A percentile compares a stretch with the other conserved stretches of the same genome.
phyloP scores from a whole-genome alignment of 2,113 vertebrate species.

The Potamarius usumacintae region DNA sequence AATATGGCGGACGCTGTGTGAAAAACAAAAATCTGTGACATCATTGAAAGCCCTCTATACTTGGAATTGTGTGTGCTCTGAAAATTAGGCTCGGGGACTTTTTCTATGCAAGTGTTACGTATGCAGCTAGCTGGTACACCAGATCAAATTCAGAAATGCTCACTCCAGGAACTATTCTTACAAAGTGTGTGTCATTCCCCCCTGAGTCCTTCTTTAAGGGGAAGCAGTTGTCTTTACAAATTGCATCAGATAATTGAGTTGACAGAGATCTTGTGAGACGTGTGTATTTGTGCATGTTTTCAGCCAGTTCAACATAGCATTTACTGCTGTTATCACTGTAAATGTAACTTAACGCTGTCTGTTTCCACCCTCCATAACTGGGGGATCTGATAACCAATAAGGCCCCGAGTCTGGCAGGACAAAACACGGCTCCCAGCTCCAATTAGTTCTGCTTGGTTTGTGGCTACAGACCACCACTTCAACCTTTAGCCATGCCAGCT shows the following conservation, averaged over 20 bases:
- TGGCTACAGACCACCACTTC: conserved; percentile 16
- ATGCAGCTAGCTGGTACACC: not conserved
- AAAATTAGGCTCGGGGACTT: conserved; percentile 21
- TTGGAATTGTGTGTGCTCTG: not conserved
- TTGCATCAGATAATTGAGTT: conserved; percentile 53
- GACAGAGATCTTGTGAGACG: conserved; percentile 36
- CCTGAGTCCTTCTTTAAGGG: not conserved
- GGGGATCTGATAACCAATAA: conserved; percentile 53
- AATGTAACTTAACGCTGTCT: conserved; percentile 54
- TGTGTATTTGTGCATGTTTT: not conserved
- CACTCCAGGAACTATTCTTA: not conserved
- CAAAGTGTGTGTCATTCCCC: not conserved
- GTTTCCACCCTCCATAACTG: conserved; percentile 45
- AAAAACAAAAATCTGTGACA: too few species aligned
- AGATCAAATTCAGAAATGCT: not conserved
- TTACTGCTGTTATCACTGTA: conserved; percentile 24
- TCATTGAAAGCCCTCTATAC: not conserved
- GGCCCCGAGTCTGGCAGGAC: conserved; percentile 17
- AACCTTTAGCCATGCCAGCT: conserved; percentile 30
- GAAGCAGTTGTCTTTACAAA: conserved; percentile 41
- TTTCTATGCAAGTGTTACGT: not conserved
- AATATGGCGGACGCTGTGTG: too few species aligned
- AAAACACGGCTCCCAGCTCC: conserved; percentile 23
- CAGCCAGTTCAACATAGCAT: not conserved
- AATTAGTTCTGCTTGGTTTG: conserved; percentile 54